Base-by-base conservation (phyloP, 2,797 vertebrate genomes). In the Myripristis murdjan region DNA sequence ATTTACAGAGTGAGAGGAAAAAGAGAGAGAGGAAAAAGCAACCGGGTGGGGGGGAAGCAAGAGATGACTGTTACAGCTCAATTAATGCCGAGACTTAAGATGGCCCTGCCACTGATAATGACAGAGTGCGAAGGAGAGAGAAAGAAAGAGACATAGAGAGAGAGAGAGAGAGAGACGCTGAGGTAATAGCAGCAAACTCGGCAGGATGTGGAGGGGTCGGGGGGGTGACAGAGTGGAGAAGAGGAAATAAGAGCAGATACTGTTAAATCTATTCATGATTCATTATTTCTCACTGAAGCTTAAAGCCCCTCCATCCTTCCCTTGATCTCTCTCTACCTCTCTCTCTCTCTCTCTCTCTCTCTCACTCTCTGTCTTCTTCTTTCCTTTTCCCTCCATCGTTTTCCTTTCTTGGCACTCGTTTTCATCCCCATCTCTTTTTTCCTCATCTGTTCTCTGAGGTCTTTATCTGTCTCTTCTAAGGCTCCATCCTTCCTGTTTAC, bases 231-330 rank as follows among this genome's bases (percentile, higher is more conserved):
- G 39, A 8, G 70, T 39, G 77, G 74, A 57, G 70, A 78, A 78
- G 77, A 87, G 89, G 90, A 89, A 91, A 90, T 91, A 91, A 91
- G 92, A 90, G 87, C 86, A 90, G 89, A 90, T 88, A 91, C 86
- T 89, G 89, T 92, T 92, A 84, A 91, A 92, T 92, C 88, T 92
- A 93, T 93, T 93, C 91, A 93, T 92, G 91, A 93, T 91, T 93
- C 90, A 92, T 92, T 92, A 91, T 91, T 91, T 89, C 87, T 77
- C 80, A 70, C 84, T 69, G 83, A 76, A 48, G 89, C 87, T 89
- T 82, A 86, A 81, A 85, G 86, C 71, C 81, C 58, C 72, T 75
- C 75, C 75, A 23, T 37, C 48, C 16, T 73, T 78, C 63, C 70
- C 86, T 87, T 84, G 75, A 89, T 88, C 79, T 85, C 79, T 81